Evolutionary conservation across 2,888 invertebrate species (phyloP).

Genomic region (Andrena chrysosceles): DNA sequence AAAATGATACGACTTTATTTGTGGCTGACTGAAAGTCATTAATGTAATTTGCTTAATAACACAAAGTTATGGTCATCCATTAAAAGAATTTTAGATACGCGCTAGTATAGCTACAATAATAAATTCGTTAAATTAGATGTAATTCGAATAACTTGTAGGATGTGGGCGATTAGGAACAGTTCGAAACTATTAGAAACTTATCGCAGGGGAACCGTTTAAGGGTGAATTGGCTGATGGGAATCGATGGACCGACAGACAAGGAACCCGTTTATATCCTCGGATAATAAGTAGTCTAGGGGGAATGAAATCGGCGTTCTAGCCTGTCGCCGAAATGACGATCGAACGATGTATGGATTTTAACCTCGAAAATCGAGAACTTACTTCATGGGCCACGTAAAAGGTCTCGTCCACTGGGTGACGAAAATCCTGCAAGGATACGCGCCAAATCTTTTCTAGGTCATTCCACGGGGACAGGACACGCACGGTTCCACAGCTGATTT

Average conservation of each 20-base stretch:
- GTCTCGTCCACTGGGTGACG: not conserved
- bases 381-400: not conserved
- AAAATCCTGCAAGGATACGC: slow-evolving; percentile 58
- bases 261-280: slow-evolving; percentile 41
- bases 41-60: not conserved
- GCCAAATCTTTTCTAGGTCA: slow-evolving; percentile 73
- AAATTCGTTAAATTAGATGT: not conserved
- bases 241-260: slow-evolving; percentile 23
- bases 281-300: slow-evolving; percentile 10
- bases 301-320: slow-evolving; percentile 27
- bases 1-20: not conserved
- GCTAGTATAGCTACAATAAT: not conserved
- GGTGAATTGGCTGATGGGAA: slow-evolving; percentile 31
- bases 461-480: slow-evolving; percentile 55
- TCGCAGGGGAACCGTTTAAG: not conserved
- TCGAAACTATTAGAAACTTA: not conserved
- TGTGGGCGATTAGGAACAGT: not conserved
- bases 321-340: not conserved
- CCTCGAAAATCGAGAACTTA: slow-evolving; percentile 33
- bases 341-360: slow-evolving; percentile 39
- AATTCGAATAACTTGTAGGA: not conserved
- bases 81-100: not conserved
- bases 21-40: not conserved
- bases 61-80: not conserved
- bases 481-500: slow-evolving; percentile 71